A percentile compares a stretch with the other conserved stretches of the same genome.
Conservation (phyloP, 2,797 vertebrate genomes). For the Heterohyrax brucei region DNA sequence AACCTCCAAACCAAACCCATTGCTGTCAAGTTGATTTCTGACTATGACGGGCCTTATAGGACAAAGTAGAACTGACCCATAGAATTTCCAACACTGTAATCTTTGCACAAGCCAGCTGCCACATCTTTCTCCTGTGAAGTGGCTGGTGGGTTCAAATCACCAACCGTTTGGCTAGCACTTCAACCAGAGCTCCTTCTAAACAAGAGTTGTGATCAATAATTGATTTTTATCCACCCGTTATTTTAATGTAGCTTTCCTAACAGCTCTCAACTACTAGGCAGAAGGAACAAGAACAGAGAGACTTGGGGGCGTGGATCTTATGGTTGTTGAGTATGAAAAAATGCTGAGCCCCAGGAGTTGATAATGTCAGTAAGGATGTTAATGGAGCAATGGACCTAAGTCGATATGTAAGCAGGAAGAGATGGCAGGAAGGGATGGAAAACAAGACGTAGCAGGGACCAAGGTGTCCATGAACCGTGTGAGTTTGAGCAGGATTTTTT, state of each 20-base stretch:
- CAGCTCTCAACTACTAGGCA: not conserved
- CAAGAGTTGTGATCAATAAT: not conserved
- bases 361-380: not conserved
- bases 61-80: too few relatives aligned
- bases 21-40: too few relatives aligned
- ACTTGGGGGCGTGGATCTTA: not conserved
- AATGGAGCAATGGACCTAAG: not conserved
- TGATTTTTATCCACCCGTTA: not conserved
- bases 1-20: not conserved
- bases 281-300: too few relatives aligned
- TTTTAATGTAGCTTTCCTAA: not conserved
- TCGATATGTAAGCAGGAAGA: too few relatives aligned
- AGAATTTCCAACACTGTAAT: too few relatives aligned
- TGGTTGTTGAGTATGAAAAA: not conserved
- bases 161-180: too few relatives aligned
- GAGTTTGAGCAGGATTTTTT: not conserved
- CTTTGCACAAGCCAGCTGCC: too few relatives aligned
- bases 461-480: accelerated
- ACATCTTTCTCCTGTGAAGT: too few relatives aligned
- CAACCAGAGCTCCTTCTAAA: too few relatives aligned
- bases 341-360: not conserved
- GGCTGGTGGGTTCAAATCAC: too few relatives aligned
- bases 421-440: accelerated
- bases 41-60: too few relatives aligned
- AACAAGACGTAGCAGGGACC: accelerated